Evolutionary conservation across 2,888 invertebrate species (phyloP).

Genomic region (Tromatobia lineatoria): DNA sequence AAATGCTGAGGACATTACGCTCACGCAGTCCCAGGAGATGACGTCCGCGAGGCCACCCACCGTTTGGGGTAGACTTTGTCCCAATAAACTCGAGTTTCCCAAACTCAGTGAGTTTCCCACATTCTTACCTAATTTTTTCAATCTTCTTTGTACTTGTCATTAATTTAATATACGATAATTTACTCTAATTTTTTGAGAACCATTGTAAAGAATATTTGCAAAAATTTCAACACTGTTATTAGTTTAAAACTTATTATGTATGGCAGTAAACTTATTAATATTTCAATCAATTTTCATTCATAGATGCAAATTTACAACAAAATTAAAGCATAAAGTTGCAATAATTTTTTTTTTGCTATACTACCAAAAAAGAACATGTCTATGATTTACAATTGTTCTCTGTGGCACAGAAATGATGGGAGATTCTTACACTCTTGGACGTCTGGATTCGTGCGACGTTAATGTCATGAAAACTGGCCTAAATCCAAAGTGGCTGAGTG

Average conservation of each 20-base stretch:
- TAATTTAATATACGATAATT: too few species aligned
- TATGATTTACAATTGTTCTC: conserved; percentile 13
- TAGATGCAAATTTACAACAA: too few species aligned
- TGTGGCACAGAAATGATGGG: conserved; percentile 86
- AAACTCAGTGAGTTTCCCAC: background rate
- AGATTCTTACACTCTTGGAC: conserved; percentile 87
- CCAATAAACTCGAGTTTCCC: conserved; percentile 43
- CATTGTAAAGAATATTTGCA: too few species aligned
- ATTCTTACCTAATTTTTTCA: too few species aligned
- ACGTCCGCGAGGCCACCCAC: conserved; percentile 49
- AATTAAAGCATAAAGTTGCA: too few species aligned
- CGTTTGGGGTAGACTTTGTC: conserved; percentile 78
- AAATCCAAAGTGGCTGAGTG: conserved; percentile 85
- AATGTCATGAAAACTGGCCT: conserved; percentile 86
- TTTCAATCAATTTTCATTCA: too few species aligned
- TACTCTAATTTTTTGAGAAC: too few species aligned
- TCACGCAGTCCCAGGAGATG: conserved; percentile 77
- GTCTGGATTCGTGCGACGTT: conserved; percentile 86
- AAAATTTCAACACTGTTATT: too few species aligned
- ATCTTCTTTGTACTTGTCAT: background rate
- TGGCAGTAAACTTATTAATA: too few species aligned
- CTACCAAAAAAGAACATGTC: too few species aligned
- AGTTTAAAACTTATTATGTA: too few species aligned
- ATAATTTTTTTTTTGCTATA: too few species aligned
- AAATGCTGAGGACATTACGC: conserved; percentile 72